phyloP scores from a whole-genome alignment of 2,888 invertebrate species.

The Cinara cedri region DNA sequence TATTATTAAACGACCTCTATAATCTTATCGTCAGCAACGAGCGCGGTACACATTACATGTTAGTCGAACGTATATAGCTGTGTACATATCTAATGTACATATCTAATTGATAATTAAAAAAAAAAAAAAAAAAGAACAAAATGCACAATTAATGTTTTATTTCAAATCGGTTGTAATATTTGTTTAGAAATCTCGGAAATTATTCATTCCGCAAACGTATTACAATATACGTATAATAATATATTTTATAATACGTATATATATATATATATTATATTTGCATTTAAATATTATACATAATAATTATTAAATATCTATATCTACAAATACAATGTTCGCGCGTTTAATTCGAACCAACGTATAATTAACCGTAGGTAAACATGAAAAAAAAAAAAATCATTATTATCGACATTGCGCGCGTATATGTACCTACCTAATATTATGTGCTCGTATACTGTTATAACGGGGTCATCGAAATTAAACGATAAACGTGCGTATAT shows the following conservation, averaged over 20 bases:
- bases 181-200: constrained; percentile 26
- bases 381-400: constrained; percentile 13
- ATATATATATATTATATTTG: no score
- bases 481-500: constrained; percentile 14
- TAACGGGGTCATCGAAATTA: constrained; percentile 48
- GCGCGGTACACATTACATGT: constrained; percentile 8
- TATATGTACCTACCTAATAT: no score
- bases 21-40: constrained; percentile 20
- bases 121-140: no score
- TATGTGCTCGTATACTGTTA: no score
- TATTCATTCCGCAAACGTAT: constrained; percentile 4
- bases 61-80: no score
- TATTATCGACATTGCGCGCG: background rate
- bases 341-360: background rate
- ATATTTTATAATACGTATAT: no score
- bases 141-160: constrained; percentile 37
- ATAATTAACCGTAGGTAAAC: constrained; percentile 37
- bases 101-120: no score
- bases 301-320: no score
- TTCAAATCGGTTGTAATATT: constrained; percentile 2
- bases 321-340: background rate
- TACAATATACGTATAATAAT: background rate
- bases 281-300: no score
- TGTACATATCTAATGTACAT: no score
- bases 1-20: constrained; percentile 41